Conservation (phyloP, 2,888 invertebrate species). For the Holacanthella duospinosa region DNA sequence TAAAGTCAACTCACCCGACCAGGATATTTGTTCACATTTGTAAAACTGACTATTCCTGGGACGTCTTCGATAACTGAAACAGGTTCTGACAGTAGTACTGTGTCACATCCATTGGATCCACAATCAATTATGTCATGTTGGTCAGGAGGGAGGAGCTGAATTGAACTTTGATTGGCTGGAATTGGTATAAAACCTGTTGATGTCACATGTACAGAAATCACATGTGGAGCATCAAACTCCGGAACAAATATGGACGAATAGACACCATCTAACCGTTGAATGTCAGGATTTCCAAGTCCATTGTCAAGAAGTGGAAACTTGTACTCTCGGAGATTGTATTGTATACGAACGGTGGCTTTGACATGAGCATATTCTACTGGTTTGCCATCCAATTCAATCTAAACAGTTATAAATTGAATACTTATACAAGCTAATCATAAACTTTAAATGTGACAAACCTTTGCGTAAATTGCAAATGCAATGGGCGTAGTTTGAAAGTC, state of each 20-base stretch:
- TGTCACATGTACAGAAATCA: constrained; percentile 7
- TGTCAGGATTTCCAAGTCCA: constrained; percentile 18
- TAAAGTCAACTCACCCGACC: no score
- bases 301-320: constrained; percentile 14
- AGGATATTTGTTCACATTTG: background rate
- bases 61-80: background rate
- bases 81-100: background rate
- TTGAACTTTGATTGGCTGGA: background rate
- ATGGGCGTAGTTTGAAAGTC: background rate
- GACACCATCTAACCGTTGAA: constrained; percentile 18
- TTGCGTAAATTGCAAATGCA: background rate
- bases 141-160: background rate
- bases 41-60: no score
- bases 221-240: constrained; percentile 9
- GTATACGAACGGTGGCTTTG: background rate
- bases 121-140: background rate
- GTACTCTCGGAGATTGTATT: background rate
- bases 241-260: constrained; percentile 22
- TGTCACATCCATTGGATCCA: background rate
- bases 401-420: background rate
- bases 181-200: background rate
- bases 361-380: background rate
- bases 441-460: background rate
- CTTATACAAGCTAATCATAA: background rate
- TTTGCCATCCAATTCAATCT: background rate